phyloP scores from a whole-genome alignment of 2,888 invertebrate genomes.

The Epistrophe eligans region DNA sequence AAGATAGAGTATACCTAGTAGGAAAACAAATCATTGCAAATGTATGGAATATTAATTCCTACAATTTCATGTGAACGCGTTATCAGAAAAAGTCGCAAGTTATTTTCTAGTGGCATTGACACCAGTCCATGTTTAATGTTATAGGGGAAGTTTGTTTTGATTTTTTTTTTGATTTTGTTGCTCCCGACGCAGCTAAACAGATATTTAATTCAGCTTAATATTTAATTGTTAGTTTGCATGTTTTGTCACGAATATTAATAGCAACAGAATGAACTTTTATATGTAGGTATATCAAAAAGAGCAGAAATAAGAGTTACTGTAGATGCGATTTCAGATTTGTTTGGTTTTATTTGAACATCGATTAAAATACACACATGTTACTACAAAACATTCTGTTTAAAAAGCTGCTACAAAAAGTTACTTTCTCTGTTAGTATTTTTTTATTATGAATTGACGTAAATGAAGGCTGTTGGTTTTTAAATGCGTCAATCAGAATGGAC shows the following conservation, averaged over 20 bases:
- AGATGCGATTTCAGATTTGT: not conserved
- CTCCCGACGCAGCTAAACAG: not conserved
- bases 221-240: not conserved
- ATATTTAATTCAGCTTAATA: not conserved
- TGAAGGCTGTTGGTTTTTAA: not conserved
- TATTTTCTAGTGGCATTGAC: constrained; percentile 63
- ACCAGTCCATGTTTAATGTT: constrained; percentile 55
- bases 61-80: constrained; percentile 35
- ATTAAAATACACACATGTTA: not conserved
- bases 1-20: not conserved
- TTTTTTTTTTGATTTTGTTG: not conserved
- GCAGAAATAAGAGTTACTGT: not conserved
- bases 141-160: constrained; percentile 26
- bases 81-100: constrained; percentile 62
- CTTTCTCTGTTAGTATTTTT: not conserved
- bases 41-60: constrained; percentile 26
- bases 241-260: not conserved
- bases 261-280: constrained; percentile 10
- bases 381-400: not conserved
- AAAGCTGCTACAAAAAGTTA: not conserved
- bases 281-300: constrained; percentile 28
- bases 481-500: not conserved
- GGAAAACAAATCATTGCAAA: not conserved
- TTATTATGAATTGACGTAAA: not conserved
- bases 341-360: not conserved